These are phyloP conservation scores for Tenebrosternarchus preto DNA, from an alignment of 2,113 vertebrate species.

Conservation along the genomic window DNA sequence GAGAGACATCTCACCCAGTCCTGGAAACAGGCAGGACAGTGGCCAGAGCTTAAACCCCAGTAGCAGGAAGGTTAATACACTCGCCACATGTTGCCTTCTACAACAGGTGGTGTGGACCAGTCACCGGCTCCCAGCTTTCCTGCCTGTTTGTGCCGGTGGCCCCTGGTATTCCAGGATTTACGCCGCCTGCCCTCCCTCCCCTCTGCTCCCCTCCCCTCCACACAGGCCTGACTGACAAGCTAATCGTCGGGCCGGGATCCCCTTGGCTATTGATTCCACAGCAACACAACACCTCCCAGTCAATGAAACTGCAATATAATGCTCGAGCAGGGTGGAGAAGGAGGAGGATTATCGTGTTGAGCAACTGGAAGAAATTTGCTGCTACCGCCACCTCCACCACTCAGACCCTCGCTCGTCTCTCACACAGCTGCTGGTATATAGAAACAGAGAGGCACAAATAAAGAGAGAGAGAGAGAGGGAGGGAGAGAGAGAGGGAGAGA, in stretches of 20 bases:
- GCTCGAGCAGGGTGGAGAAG: slow-evolving; percentile 91
- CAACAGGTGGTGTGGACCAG: slow-evolving; percentile 90
- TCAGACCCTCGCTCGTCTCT: slow-evolving; percentile 62
- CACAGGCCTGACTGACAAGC: slow-evolving; percentile 97
- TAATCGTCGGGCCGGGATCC: slow-evolving; percentile 93
- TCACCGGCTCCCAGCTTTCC: slow-evolving; percentile 85
- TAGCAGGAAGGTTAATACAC: slow-evolving; percentile 93
- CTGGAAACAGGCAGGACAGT: slow-evolving; percentile 52
- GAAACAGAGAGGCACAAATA: slow-evolving; percentile 76
- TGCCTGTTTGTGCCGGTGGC: slow-evolving; percentile 86
- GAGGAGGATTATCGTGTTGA: slow-evolving; percentile 87
- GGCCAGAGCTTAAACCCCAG: slow-evolving; percentile 80
- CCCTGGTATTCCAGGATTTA: slow-evolving; percentile 93
- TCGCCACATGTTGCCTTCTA: slow-evolving; percentile 89
- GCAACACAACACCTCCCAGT: slow-evolving; percentile 96
- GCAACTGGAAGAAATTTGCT: slow-evolving; percentile 92
- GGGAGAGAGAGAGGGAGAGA: slow-evolving; percentile 59
- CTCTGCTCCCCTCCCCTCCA: slow-evolving; percentile 32
- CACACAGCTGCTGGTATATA: slow-evolving; percentile 83
- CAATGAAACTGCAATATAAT: slow-evolving; percentile 97
- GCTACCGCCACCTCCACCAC: slow-evolving; percentile 71
- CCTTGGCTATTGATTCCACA: slow-evolving; percentile 92
- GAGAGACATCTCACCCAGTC: slow-evolving; percentile 26
- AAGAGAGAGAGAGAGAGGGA: slow-evolving; percentile 66
- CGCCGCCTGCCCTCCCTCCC: slow-evolving; percentile 68